These are phyloP conservation scores for Tetraneura akinire DNA, from an alignment of 1,140 invertebrate genomes.

Conservation along the genomic window DNA sequence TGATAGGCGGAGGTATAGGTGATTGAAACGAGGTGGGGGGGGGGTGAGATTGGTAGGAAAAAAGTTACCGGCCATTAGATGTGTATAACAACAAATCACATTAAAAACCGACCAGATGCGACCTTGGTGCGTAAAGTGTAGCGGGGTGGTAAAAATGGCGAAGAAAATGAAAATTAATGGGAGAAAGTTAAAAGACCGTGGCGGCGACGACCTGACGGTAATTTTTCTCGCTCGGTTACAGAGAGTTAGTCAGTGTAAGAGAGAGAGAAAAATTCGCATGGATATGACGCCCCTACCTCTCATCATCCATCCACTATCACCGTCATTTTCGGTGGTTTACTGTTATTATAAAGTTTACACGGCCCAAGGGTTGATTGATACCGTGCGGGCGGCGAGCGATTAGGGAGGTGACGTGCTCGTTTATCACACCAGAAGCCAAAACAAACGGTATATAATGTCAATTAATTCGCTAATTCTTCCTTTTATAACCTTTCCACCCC, in stretches of 20 bases:
- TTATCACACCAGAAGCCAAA: conserved; percentile 43
- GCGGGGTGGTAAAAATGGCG: not conserved
- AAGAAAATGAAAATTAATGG: conserved; percentile 51
- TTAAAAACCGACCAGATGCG: conserved; percentile 49
- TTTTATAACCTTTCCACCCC: not conserved
- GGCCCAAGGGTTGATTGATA: conserved; percentile 44
- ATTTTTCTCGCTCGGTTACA: conserved; percentile 37
- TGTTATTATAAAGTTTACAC: conserved; percentile 51
- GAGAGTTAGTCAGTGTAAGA: too few relatives aligned
- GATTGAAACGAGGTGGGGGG: not conserved
- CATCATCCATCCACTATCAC: not conserved
- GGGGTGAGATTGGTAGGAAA: not conserved
- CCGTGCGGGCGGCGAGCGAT: conserved; percentile 13
- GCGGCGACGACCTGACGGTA: conserved; percentile 44
- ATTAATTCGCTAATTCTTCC: conserved; percentile 42
- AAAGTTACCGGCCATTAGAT: conserved; percentile 49
- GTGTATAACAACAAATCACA: conserved; percentile 51
- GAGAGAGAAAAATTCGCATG: conserved; percentile 28
- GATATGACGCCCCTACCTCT: conserved; percentile 39
- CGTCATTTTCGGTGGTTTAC: conserved; percentile 40
- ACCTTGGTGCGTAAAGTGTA: not conserved
- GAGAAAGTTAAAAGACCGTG: conserved; percentile 51
- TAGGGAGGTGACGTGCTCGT: conserved; percentile 40
- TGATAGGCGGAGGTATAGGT: too few relatives aligned
- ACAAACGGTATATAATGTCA: conserved; percentile 26